A percentile compares a stretch with the other conserved stretches of the same genome.
Conservation (phyloP, 2,113 vertebrate genomes). For the Rafetus swinhoei region DNA sequence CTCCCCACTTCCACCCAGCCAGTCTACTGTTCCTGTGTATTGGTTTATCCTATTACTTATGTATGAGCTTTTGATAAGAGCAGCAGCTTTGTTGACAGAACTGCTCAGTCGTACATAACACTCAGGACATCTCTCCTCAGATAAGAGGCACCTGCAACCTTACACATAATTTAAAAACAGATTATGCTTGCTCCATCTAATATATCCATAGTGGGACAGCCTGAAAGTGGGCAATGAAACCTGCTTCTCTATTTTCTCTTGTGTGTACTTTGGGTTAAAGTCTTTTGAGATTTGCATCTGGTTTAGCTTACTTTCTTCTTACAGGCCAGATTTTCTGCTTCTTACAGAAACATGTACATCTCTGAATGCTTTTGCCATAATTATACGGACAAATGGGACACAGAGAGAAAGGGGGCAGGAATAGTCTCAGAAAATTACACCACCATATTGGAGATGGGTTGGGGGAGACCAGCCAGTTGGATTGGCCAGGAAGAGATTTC, state of each 20-base stretch:
- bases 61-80: background rate
- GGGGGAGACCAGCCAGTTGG: background rate
- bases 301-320: background rate
- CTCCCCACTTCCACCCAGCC: fast-evolving
- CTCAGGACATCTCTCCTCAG: fast-evolving
- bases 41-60: background rate
- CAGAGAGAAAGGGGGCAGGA: background rate
- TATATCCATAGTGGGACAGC: background rate
- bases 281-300: background rate
- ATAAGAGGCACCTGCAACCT: background rate
- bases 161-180: background rate
- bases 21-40: background rate
- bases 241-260: background rate
- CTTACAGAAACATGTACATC: background rate
- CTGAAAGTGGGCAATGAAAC: background rate
- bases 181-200: background rate
- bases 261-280: background rate
- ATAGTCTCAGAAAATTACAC: background rate
- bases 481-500: background rate
- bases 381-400: background rate
- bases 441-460: background rate
- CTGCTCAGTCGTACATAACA: background rate
- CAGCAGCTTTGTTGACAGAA: background rate
- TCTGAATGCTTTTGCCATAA: background rate
- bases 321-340: background rate